phyloP scores from a whole-genome alignment of 2,888 invertebrate genomes.

The Drosophila paracracens region DNA sequence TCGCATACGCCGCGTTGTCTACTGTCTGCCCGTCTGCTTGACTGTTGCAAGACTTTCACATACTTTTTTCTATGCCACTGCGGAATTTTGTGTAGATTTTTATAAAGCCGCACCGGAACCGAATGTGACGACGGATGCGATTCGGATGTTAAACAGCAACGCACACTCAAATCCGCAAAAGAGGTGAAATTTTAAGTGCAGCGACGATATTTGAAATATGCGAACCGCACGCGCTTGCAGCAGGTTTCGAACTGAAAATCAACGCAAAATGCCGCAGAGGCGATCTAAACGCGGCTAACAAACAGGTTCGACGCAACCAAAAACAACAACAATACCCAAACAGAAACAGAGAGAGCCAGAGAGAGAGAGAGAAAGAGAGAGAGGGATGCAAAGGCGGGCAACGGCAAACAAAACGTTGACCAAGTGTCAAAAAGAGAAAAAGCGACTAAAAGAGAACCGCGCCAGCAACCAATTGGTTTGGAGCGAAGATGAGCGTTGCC shows the following conservation, averaged over 20 bases:
- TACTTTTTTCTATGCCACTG: conserved; percentile 60
- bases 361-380: neutral
- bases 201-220: conserved; percentile 10
- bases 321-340: conserved; percentile 30
- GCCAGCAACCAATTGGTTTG: conserved; percentile 25
- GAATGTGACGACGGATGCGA: conserved; percentile 57
- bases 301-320: conserved; percentile 71
- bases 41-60: conserved; percentile 62
- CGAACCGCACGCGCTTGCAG: conserved; percentile 71
- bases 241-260: conserved; percentile 65
- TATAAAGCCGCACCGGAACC: conserved; percentile 62
- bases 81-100: conserved; percentile 67
- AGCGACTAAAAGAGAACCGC: conserved; percentile 4
- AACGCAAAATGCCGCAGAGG: conserved; percentile 49
- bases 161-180: conserved; percentile 14
- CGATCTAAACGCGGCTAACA: conserved; percentile 58
- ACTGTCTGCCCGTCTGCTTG: conserved; percentile 7
- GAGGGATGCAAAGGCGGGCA: conserved; percentile 16
- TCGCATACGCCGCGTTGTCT: conserved; percentile 65
- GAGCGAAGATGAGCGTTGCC: conserved; percentile 36
- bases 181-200: conserved; percentile 8
- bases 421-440: conserved; percentile 31
- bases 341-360: conserved; percentile 3
- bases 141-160: conserved; percentile 50
- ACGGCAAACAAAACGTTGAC: conserved; percentile 30